Base-by-base conservation (phyloP, 2,113 vertebrate species). In the Isichthys henryi region DNA sequence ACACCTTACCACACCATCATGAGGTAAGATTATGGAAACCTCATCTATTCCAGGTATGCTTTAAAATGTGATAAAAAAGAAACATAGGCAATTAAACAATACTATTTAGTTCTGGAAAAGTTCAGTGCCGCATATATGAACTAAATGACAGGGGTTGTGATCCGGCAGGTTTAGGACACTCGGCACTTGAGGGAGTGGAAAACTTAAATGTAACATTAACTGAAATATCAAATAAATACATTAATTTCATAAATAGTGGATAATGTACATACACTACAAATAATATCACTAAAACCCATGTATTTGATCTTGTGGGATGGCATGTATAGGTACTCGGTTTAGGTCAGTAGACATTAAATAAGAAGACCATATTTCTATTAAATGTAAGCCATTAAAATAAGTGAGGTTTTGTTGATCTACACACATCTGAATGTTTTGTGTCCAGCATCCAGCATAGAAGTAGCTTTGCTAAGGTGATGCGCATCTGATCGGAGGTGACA, bases 401-500 rank as follows among this genome's bases (percentile, higher is more conserved):
- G 58, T 0, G 62, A 83, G 43, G 82, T 27, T 31, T 53, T 35
- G 56, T 6, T 83, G 74, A 48, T 39, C 70, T 89, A 74, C 49
- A 90, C 21, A 88, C 21, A 88, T 39, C 31, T 58, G 56, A 85
- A 88, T 88, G 90, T 86, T 90, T 90, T 87, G 90, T 56, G 58
- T 91, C 58, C 77, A 66, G 74, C 91, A 50, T 86, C 58, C 77
- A 77, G 74, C 91, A 50, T 86, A 91, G 92, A 93, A 92, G 92
- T 92, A 93, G 90, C 84, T 88, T 90, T 85, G 39, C 88, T n/a
- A 88, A 91, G 66, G 90, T 90, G 92, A 90, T 92, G 87, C 90
- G 88, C 9, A 21, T 80, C 17, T 88, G n/a, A 31, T 50, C n/a
- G 21, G 58, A 77, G 49, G 11, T 77, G 66, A 53, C 50, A 56